Percentiles rank a stretch among this genome's conserved stretches.
phyloP scores from a whole-genome alignment of 2,113 vertebrate species.

The Phalacrocorax pelagicus region DNA sequence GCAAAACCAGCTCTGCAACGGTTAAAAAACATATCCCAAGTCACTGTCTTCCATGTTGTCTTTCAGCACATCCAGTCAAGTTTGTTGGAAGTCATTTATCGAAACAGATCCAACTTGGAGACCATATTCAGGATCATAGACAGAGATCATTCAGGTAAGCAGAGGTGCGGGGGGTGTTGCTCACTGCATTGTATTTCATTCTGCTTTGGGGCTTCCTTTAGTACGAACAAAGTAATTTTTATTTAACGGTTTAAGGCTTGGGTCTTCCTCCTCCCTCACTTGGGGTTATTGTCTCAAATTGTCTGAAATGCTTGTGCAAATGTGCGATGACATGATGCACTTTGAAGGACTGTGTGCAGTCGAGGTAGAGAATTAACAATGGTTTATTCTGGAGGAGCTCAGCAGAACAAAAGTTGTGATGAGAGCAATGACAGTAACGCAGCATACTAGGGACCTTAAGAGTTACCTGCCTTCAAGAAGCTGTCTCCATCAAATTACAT shows the following conservation, averaged over 20 bases:
- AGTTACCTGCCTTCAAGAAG: neutral
- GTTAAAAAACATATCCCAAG: neutral
- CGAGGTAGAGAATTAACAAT: neutral
- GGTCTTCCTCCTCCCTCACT: neutral
- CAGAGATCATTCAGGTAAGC: conserved; percentile 90
- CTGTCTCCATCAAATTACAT: too few relatives aligned
- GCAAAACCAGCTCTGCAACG: neutral
- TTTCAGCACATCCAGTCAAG: conserved; percentile 88
- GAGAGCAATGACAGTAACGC: neutral
- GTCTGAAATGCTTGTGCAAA: neutral
- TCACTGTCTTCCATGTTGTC: neutral
- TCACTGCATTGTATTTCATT: neutral
- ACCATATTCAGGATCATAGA: conserved; percentile 95
- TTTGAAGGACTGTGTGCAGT: neutral
- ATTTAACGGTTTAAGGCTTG: neutral
- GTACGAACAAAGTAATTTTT: neutral
- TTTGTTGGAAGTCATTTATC: conserved; percentile 90
- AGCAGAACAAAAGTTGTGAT: neutral
- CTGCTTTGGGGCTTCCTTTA: neutral
- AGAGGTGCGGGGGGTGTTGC: too few relatives aligned
- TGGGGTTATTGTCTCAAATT: neutral
- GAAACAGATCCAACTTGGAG: conserved; percentile 90
- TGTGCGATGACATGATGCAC: neutral
- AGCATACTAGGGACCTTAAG: rapidly evolving
- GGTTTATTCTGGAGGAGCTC: neutral